Percentiles rank a stretch among this genome's conserved stretches.
Evolutionary conservation across 2,888 invertebrate genomes (phyloP).

Genomic region (Nematopogon swammerdamellus): DNA sequence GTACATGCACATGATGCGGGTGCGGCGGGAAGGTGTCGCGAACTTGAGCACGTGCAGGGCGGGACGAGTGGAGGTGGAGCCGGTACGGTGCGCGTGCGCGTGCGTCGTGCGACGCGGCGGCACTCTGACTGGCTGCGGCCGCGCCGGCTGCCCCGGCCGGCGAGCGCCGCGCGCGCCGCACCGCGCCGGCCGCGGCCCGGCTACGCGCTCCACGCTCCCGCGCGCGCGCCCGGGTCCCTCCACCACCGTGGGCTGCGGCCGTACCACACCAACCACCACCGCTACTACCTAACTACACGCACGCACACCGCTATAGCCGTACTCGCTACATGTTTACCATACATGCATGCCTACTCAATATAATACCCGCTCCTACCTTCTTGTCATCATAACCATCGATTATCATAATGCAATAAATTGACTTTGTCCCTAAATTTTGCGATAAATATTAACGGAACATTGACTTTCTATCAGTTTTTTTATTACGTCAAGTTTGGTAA

Average conservation of each 20-base stretch:
- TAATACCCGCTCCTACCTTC: no score
- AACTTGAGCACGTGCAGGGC: background rate
- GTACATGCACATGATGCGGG: slow-evolving; percentile 50
- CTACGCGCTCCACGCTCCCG: slow-evolving; percentile 18
- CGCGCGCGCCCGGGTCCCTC: background rate
- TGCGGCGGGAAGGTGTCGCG: slow-evolving; percentile 1
- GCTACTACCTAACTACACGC: no score
- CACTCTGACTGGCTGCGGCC: slow-evolving; percentile 55
- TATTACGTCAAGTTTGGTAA: no score
- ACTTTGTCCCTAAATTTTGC: no score
- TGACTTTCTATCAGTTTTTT: no score
- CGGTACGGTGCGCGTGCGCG: slow-evolving; percentile 37
- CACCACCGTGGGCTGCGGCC: background rate
- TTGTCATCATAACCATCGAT: no score
- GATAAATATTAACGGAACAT: no score
- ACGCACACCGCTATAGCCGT: no score
- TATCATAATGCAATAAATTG: no score
- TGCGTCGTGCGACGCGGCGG: slow-evolving; percentile 53
- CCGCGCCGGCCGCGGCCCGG: slow-evolving; percentile 26
- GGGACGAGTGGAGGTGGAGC: slow-evolving; percentile 11
- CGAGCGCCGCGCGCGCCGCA: slow-evolving; percentile 46
- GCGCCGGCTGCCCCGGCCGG: slow-evolving; percentile 39
- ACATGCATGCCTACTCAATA: no score
- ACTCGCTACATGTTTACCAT: no score
- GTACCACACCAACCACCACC: background rate